Conservation (phyloP, 2,888 invertebrate genomes). For the Drosophila pseudotalamancana region DNA sequence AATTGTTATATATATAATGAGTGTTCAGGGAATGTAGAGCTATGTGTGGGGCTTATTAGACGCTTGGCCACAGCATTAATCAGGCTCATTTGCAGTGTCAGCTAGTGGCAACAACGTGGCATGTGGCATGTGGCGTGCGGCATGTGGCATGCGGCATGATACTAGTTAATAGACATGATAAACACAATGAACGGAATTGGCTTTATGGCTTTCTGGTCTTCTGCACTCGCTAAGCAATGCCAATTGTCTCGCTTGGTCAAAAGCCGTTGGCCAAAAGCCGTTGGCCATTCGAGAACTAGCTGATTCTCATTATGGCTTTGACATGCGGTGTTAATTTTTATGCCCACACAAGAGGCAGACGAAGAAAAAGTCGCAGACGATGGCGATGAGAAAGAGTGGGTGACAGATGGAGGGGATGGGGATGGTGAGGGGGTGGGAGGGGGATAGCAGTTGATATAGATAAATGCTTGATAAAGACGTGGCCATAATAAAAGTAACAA, state of each 20-base stretch:
- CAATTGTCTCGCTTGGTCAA: constrained; percentile 22
- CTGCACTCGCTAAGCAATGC: not conserved
- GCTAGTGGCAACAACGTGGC: constrained; percentile 23
- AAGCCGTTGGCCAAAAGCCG: too few relatives aligned
- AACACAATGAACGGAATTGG: constrained; percentile 22
- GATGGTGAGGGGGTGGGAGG: not conserved
- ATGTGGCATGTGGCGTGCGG: not conserved
- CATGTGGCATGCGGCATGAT: constrained; percentile 3
- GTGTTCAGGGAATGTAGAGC: too few relatives aligned
- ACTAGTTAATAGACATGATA: constrained; percentile 25
- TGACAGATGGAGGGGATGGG: too few relatives aligned
- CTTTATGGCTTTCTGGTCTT: constrained; percentile 4
- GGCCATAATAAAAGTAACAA: constrained; percentile 50
- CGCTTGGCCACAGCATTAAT: constrained; percentile 2
- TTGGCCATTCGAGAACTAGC: constrained; percentile 14
- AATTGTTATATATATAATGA: too few relatives aligned
- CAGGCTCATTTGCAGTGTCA: constrained; percentile 23
- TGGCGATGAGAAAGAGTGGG: too few relatives aligned
- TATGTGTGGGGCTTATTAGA: too few relatives aligned
- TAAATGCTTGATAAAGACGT: constrained; percentile 35
- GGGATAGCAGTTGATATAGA: constrained; percentile 17
- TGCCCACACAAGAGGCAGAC: constrained; percentile 20
- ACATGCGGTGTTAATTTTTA: constrained; percentile 58
- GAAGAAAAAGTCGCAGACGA: not conserved
- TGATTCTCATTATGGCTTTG: constrained; percentile 42